These are phyloP conservation scores for Emydoidea blandingii DNA, from an alignment of 2,797 vertebrate genomes.

Conservation along the genomic window DNA sequence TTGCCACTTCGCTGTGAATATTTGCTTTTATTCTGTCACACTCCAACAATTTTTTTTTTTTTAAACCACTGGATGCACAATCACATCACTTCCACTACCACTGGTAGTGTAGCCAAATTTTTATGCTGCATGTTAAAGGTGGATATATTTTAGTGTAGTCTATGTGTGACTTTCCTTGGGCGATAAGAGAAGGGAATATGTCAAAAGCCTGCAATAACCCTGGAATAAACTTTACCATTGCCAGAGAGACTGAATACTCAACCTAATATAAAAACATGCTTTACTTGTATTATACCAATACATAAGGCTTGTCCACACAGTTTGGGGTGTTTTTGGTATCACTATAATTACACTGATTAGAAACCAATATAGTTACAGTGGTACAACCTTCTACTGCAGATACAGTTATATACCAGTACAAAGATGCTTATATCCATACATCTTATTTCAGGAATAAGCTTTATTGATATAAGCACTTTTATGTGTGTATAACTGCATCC, in stretches of 20 bases:
- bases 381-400: conserved; percentile 15
- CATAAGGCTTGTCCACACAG: not conserved
- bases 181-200: not conserved
- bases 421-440: not conserved
- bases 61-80: not conserved
- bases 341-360: not conserved
- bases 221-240: not conserved
- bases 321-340: not conserved
- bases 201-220: not conserved
- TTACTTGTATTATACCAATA: not conserved
- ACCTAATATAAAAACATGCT: not conserved
- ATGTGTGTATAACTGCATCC: not conserved
- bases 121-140: not conserved
- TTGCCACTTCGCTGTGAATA: not conserved
- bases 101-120: not conserved
- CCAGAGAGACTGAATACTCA: not conserved
- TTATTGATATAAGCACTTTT: not conserved
- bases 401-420: conserved; percentile 11
- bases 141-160: not conserved
- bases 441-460: not conserved
- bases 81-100: not conserved
- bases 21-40: not conserved
- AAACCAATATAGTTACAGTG: not conserved
- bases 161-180: not conserved
- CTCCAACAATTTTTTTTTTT: not conserved